A percentile compares a stretch with the other conserved stretches of the same genome.
Conservation (phyloP, 2,888 invertebrate species). For the Metellina segmentata region DNA sequence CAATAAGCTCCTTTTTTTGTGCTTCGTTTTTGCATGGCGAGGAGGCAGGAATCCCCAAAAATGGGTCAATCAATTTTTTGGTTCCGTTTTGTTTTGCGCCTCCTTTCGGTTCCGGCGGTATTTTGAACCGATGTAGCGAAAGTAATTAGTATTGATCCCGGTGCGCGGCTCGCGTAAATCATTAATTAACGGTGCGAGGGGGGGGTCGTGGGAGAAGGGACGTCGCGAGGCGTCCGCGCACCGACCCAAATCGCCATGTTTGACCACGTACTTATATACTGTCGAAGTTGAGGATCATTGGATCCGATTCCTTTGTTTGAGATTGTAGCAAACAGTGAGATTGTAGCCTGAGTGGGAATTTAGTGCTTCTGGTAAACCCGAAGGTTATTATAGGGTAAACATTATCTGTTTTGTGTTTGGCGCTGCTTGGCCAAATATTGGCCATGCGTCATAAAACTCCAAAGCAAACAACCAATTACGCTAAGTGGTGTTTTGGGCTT, state of each 20-base stretch:
- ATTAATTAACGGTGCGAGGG: conserved; percentile 65
- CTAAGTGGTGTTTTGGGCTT: no score
- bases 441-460: no score
- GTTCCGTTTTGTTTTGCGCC: conserved; percentile 38
- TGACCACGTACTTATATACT: neutral
- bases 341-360: no score
- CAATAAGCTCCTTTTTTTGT: conserved; percentile 29
- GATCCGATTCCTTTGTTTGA: no score
- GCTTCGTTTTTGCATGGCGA: conserved; percentile 7
- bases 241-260: conserved; percentile 11
- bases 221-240: conserved; percentile 5
- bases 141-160: conserved; percentile 74
- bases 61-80: conserved; percentile 76
- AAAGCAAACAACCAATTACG: no score
- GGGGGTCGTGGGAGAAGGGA: neutral
- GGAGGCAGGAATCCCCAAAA: conserved; percentile 28
- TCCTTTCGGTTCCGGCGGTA: conserved; percentile 40
- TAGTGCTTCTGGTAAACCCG: no score
- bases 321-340: no score
- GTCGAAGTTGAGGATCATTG: no score
- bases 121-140: conserved; percentile 69
- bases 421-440: no score
- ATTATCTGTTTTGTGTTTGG: no score
- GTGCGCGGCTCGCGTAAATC: conserved; percentile 63
- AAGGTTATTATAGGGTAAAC: no score